Percentiles rank a stretch among this genome's conserved stretches.
phyloP scores from a whole-genome alignment of 2,888 invertebrate species.

The Drosophila meridionalis region DNA sequence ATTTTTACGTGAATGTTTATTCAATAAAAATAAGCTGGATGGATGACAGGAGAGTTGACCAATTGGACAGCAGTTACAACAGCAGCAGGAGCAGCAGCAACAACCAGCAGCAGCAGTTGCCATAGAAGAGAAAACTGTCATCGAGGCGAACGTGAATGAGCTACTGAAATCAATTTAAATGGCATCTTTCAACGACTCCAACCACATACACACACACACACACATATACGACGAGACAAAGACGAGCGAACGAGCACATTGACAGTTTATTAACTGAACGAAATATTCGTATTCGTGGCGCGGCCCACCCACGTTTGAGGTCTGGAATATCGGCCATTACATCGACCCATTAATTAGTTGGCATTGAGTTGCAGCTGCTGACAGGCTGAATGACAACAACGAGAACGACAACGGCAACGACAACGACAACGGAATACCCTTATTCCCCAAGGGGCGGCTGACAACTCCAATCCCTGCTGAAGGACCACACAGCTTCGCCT shows the following conservation, averaged over 20 bases:
- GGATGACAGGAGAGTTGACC: constrained; percentile 16
- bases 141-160: constrained; percentile 49
- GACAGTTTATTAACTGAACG: constrained; percentile 76
- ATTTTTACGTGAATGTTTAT: constrained; percentile 65
- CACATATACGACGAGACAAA: constrained; percentile 5
- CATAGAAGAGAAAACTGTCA: constrained; percentile 39
- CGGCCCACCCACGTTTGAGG: constrained; percentile 62
- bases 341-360: constrained; percentile 74
- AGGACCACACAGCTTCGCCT: constrained; percentile 49
- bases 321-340: constrained; percentile 63
- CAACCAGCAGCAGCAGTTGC: constrained; percentile 15
- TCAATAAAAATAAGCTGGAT: constrained; percentile 72
- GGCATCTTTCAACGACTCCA: constrained; percentile 72
- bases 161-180: constrained; percentile 78
- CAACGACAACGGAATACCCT: constrained; percentile 29
- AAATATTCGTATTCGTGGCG: constrained; percentile 59
- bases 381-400: constrained; percentile 30
- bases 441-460: constrained; percentile 47
- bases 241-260: constrained; percentile 45
- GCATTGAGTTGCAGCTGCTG: constrained; percentile 66
- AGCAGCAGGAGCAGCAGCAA: background rate
- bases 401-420: background rate
- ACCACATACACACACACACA: constrained; percentile 53
- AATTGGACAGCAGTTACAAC: constrained; percentile 7
- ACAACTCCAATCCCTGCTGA: constrained; percentile 42